Conservation (phyloP, 2,113 vertebrate species). For the Phainopepla nitens region DNA sequence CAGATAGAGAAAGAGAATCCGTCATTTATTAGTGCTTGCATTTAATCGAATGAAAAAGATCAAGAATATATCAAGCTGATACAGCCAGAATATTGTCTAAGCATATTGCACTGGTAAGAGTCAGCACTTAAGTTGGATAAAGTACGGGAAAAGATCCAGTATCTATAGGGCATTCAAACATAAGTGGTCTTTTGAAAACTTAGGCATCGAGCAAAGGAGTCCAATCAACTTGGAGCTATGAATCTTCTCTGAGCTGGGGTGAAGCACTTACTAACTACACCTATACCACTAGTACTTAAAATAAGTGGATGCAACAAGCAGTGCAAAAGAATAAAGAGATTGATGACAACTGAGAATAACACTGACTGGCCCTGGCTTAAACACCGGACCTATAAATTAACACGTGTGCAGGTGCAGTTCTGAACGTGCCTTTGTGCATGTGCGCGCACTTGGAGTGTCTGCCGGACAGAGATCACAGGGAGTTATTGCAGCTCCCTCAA, state of each 20-base stretch:
- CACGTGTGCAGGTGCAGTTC: neutral
- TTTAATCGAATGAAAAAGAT: neutral
- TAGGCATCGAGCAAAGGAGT: neutral
- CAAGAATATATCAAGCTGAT: neutral
- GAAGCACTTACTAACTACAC: neutral
- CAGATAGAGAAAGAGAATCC: neutral
- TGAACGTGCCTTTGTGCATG: neutral
- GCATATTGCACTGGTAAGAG: neutral
- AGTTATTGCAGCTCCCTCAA: neutral
- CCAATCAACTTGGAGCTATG: neutral
- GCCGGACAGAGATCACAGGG: neutral
- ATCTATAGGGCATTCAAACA: neutral
- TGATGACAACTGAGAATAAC: neutral
- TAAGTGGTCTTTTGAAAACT: neutral
- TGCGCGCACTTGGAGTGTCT: rapidly evolving
- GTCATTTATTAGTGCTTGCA: neutral
- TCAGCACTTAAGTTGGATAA: neutral
- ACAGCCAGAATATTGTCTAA: neutral
- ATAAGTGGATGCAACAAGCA: neutral
- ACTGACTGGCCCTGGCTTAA: neutral
- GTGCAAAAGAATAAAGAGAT: neutral
- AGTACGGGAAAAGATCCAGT: neutral
- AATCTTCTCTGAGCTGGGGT: neutral
- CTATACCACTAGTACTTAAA: neutral
- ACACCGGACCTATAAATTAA: neutral